Conservation (phyloP, 1,140 invertebrate genomes). For the Cydia amplana region DNA sequence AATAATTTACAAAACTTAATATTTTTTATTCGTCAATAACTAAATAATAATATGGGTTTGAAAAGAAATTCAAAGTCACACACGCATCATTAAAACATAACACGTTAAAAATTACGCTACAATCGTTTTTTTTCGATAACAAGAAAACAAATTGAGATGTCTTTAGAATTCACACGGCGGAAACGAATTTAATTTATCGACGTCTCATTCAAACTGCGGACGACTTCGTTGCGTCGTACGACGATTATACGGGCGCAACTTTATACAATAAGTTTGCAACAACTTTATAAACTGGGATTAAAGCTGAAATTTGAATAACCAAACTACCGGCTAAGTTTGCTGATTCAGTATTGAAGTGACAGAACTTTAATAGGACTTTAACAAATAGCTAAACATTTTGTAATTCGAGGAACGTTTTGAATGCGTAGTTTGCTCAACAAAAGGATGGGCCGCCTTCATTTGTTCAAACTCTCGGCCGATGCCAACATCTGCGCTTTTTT, state of each 20-base stretch:
- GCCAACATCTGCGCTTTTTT: conserved; percentile 76
- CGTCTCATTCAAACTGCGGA: conserved; percentile 70
- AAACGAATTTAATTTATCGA: conserved; percentile 78
- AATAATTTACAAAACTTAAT: background rate
- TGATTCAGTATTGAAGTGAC: conserved; percentile 61
- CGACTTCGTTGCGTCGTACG: conserved; percentile 63
- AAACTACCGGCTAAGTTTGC: conserved; percentile 39
- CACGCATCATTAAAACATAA: conserved; percentile 50
- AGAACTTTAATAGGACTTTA: conserved; percentile 74
- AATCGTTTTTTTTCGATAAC: conserved; percentile 50
- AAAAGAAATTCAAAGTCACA: conserved; percentile 34
- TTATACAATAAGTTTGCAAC: conserved; percentile 32
- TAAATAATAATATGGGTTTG: background rate
- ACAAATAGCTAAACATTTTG: conserved; percentile 78
- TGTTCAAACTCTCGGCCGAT: conserved; percentile 59
- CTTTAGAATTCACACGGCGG: conserved; percentile 72
- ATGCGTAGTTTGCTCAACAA: conserved; percentile 72
- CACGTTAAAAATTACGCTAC: conserved; percentile 42
- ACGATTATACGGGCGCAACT: conserved; percentile 65
- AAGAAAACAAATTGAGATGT: conserved; percentile 75
- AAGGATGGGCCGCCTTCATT: conserved; percentile 57
- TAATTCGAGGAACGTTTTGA: conserved; percentile 74
- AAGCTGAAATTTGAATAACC: conserved; percentile 38
- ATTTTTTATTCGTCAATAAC: background rate
- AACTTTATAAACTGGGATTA: conserved; percentile 37